Conservation (phyloP, 2,888 invertebrate genomes). For the Bellardia pandia region DNA sequence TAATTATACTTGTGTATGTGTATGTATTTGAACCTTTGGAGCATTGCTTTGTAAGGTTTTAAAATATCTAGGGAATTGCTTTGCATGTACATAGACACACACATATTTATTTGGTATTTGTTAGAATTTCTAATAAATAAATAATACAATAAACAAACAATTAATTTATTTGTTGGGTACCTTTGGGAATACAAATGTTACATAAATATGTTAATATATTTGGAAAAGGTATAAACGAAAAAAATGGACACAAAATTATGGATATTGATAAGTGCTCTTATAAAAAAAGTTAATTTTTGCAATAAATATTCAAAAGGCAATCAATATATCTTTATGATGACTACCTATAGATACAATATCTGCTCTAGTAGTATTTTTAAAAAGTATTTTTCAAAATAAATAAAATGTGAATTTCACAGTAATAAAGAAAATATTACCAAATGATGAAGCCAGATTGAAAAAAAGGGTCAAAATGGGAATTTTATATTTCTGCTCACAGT, state of each 20-base stretch:
- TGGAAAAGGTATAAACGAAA: background rate
- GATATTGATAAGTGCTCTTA: background rate
- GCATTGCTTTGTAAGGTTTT: background rate
- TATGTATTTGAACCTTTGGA: background rate
- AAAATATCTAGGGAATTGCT: background rate
- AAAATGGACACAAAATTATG: background rate
- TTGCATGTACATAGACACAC: too few species aligned
- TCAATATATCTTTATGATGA: too few species aligned
- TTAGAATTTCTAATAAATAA: background rate
- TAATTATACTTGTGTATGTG: background rate
- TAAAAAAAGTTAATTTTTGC: too few species aligned
- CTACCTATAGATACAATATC: too few species aligned
- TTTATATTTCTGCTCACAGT: too few species aligned
- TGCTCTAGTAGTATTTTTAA: too few species aligned
- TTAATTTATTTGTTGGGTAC: constrained; percentile 3
- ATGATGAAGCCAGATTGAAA: too few species aligned
- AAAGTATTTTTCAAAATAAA: too few species aligned
- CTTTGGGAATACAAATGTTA: background rate
- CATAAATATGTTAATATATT: constrained; percentile 1
- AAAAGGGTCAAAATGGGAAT: too few species aligned
- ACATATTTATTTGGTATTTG: background rate
- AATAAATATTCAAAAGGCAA: too few species aligned
- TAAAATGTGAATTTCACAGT: too few species aligned
- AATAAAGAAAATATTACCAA: too few species aligned
- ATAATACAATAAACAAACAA: background rate